Conservation (phyloP, 2,113 vertebrate species). For the Phainopepla nitens region DNA sequence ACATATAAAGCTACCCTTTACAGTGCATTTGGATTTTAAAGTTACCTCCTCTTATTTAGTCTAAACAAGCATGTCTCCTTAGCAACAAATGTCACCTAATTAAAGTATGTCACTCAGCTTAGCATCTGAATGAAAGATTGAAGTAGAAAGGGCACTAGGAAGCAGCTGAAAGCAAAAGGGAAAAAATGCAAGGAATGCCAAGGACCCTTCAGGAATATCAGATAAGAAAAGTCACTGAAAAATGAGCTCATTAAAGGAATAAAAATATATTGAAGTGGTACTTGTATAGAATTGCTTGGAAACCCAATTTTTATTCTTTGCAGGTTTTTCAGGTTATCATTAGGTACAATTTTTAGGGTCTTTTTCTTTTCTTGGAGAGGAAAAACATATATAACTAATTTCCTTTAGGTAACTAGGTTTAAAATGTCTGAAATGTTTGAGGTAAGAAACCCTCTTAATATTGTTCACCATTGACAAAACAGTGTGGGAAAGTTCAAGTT, state of each 20-base stretch:
- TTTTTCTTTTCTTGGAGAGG: background rate
- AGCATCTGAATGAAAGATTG: constrained; percentile 48
- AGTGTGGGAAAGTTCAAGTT: background rate
- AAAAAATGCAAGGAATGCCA: constrained; percentile 40
- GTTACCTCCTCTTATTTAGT: constrained; percentile 5
- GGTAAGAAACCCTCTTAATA: background rate
- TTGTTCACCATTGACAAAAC: background rate
- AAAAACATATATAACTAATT: background rate
- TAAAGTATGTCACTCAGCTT: constrained; percentile 48
- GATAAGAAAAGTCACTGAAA: constrained; percentile 45
- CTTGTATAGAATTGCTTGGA: background rate
- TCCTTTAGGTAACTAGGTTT: background rate
- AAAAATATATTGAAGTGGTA: background rate
- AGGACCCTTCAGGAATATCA: constrained; percentile 37
- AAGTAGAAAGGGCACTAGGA: constrained; percentile 26
- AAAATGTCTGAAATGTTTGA: background rate
- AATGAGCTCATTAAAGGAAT: constrained; percentile 49
- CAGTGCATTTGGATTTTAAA: constrained; percentile 1
- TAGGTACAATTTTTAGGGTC: background rate
- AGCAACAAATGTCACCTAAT: constrained; percentile 48
- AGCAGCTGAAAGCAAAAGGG: constrained; percentile 35
- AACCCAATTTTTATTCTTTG: background rate
- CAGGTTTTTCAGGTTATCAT: background rate
- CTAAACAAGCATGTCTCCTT: constrained; percentile 29
- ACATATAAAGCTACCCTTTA: constrained; percentile 15